Percentiles rank a stretch among this genome's conserved stretches.
phyloP scores from a whole-genome alignment of 2,888 invertebrate genomes.

The Physocephala rufipes region DNA sequence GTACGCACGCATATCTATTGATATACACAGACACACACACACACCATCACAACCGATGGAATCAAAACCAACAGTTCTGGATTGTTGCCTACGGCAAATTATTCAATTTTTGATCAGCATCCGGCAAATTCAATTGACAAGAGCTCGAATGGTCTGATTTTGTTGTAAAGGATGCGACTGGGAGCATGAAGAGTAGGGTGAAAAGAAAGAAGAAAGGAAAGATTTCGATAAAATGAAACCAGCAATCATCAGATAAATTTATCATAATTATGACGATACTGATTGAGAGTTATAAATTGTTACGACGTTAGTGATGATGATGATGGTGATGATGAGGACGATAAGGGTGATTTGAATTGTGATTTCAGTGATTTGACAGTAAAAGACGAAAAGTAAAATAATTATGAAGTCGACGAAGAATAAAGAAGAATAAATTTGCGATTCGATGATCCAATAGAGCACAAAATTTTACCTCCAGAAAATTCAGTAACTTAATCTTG shows the following conservation, averaged over 20 bases:
- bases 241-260: not conserved
- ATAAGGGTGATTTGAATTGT: not conserved
- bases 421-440: no score
- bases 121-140: not conserved
- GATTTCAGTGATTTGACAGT: no score
- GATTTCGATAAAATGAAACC: not conserved
- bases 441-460: no score
- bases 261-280: not conserved
- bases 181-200: not conserved
- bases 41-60: not conserved
- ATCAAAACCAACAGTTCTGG: not conserved
- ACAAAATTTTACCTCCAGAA: no score
- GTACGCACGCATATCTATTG: not conserved
- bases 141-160: not conserved
- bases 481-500: no score
- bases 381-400: no score
- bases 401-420: no score
- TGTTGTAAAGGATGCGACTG: not conserved
- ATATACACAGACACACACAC: not conserved
- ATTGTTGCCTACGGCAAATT: slow-evolving; percentile 2
- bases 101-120: not conserved
- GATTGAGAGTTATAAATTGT: not conserved
- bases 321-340: not conserved
- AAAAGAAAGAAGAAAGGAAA: not conserved
- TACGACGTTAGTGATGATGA: not conserved